Evolutionary conservation across 23 tunicate genomes (phyloP).

Genomic region (Styela clava): DNA sequence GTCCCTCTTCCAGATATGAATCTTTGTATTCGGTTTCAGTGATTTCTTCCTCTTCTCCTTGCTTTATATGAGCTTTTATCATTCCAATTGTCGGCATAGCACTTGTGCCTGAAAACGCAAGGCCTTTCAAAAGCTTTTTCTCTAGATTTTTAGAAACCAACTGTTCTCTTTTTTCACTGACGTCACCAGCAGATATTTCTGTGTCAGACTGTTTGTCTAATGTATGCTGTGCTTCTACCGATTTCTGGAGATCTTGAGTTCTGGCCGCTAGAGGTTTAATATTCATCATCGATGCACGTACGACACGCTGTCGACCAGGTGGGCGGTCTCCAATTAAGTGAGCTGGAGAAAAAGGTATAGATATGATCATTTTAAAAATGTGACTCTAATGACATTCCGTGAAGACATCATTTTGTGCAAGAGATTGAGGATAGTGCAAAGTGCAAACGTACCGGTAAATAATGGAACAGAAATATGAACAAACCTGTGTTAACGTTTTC

Average conservation of each 20-base stretch:
- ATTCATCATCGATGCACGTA: conserved; percentile 21
- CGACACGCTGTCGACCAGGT: background rate
- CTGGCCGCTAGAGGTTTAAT: conserved; percentile 13
- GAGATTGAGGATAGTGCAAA: background rate
- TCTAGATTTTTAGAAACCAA: background rate
- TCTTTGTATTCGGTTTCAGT: background rate
- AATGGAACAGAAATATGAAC: too few species aligned
- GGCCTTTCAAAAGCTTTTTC: conserved; percentile 6
- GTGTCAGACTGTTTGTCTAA: background rate
- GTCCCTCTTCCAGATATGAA: background rate
- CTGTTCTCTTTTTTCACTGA: conserved; percentile 9
- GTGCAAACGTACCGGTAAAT: too few species aligned
- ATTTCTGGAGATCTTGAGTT: conserved; percentile 22
- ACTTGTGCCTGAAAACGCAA: background rate
- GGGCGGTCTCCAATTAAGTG: background rate
- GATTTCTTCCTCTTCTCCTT: background rate
- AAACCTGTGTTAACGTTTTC: conserved; percentile 10
- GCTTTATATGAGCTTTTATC: conserved; percentile 1
- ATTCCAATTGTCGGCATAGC: background rate
- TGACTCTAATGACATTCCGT: too few species aligned
- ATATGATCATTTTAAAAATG: too few species aligned
- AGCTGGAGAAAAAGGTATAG: background rate
- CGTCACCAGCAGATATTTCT: background rate
- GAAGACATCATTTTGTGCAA: background rate
- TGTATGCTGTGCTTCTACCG: background rate